These are phyloP conservation scores for Pantherophis guttatus DNA, from an alignment of 2,113 vertebrate genomes.

Conservation along the genomic window DNA sequence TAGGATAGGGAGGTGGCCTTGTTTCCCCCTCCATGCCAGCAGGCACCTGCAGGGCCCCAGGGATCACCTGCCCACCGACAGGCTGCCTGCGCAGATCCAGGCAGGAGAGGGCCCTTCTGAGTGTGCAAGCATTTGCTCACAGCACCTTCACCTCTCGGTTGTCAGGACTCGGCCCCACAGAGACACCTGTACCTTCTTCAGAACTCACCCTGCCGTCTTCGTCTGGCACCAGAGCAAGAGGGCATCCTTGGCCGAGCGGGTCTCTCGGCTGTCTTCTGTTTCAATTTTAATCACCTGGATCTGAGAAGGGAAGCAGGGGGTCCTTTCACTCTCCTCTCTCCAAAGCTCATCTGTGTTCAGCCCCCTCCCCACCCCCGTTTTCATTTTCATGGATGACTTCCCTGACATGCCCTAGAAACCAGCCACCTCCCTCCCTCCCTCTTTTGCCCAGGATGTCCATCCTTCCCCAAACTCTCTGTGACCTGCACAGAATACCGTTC, in stretches of 20 bases:
- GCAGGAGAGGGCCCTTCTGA: not conserved
- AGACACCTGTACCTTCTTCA: not conserved
- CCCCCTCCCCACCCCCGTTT: not conserved
- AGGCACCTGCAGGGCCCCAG: not conserved
- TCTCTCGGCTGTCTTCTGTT: conserved; percentile 93
- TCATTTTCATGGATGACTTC: not conserved
- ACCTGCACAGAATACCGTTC: not conserved
- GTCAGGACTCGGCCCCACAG: not conserved
- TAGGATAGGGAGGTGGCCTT: not conserved
- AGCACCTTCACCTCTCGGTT: not conserved
- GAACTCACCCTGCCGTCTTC: conserved; percentile 87
- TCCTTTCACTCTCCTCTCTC: not conserved
- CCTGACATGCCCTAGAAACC: not conserved
- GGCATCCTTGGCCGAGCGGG: conserved; percentile 91
- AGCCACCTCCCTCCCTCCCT: not conserved
- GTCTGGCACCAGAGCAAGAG: conserved; percentile 96
- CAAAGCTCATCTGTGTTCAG: not conserved
- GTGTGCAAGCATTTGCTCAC: not conserved
- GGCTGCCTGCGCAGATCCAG: not conserved
- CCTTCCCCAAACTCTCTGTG: not conserved
- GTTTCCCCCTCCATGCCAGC: conserved; percentile 66
- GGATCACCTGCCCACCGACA: not conserved
- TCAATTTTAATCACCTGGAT: conserved; percentile 96
- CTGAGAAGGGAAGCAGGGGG: conserved; percentile 37
- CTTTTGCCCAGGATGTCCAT: not conserved